Evolutionary conservation across 2,888 invertebrate genomes (phyloP).

Genomic region (Xestia c-nigrum): DNA sequence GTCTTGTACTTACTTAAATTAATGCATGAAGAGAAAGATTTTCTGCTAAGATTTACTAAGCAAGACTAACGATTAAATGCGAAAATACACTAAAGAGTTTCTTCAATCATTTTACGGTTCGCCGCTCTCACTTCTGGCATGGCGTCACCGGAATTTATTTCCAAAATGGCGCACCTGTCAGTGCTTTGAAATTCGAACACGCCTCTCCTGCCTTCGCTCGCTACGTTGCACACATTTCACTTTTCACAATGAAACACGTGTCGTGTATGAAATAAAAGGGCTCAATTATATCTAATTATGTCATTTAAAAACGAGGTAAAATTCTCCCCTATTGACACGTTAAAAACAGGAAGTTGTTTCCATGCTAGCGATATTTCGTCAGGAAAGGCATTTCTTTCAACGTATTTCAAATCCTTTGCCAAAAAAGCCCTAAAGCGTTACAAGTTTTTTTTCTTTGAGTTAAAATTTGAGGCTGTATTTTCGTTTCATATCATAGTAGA

Average conservation of each 20-base stretch:
- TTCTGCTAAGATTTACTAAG: slow-evolving; percentile 23
- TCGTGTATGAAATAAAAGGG: slow-evolving; percentile 30
- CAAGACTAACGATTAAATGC: slow-evolving; percentile 26
- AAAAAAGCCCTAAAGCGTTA: slow-evolving; percentile 13
- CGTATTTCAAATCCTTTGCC: slow-evolving; percentile 6
- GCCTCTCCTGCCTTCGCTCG: slow-evolving; percentile 19
- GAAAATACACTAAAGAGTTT: slow-evolving; percentile 36
- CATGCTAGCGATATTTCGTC: background rate
- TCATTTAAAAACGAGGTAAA: slow-evolving; percentile 30
- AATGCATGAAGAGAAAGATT: slow-evolving; percentile 7
- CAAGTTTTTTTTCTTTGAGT: slow-evolving; percentile 13
- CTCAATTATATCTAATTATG: slow-evolving; percentile 35
- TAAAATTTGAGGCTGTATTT: slow-evolving; percentile 37
- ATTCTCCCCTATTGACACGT: slow-evolving; percentile 14
- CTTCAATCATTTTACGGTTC: slow-evolving; percentile 51
- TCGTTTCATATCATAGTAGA: slow-evolving; percentile 38
- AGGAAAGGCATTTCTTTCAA: slow-evolving; percentile 27
- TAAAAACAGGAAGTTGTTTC: slow-evolving; percentile 28
- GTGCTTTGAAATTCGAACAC: slow-evolving; percentile 44
- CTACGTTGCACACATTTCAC: slow-evolving; percentile 39
- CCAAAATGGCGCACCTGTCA: slow-evolving; percentile 61
- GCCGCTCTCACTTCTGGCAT: slow-evolving; percentile 27
- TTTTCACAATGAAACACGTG: slow-evolving; percentile 38
- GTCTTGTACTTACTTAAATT: background rate
- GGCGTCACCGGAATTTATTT: slow-evolving; percentile 55